Evolutionary conservation across 1,140 invertebrate genomes (phyloP), one percentile per base, ranked within the genome.

Genomic region (Meloidogyne hapla): DNA sequence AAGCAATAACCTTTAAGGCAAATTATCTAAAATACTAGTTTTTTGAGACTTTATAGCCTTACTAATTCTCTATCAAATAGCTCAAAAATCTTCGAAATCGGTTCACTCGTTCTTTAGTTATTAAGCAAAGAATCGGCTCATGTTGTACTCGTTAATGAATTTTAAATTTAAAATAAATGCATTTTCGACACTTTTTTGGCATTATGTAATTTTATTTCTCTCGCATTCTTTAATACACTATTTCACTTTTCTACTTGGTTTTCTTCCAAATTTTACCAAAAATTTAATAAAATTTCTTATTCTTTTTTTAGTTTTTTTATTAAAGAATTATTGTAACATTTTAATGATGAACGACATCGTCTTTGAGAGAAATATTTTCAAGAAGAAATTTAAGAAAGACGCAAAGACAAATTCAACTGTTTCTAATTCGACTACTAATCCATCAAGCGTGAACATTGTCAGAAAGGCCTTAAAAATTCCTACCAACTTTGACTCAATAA

Each of bases 401-500:
- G 5, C 45, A 18, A 48, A 18, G 45, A 18, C 45, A 1, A 48
- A 48, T 18, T 18, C 45, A 48, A 18, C 45, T 18, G 15, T 48
- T 48, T 18, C 13, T 18, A 42, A 42, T 42, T 42, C 40, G 2
- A 42, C 40, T 10, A 42, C 9, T 42, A 56, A 4, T n/a, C n/a
- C 48, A 56, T 56, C 48, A 56, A 56, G 18, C 63, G 38, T 26
- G 9, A 65, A 42, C n/a, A 23, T 73, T 26, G 56, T 61, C 12
- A 42, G 56, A 4, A 73, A 73, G 21, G 48, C 71, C 9, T 23
- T 73, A 4, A 56, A 73, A 61, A 40, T 61, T n/a, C 56, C 61
- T n/a, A 38, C 71, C 15, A 67, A 67, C n/a, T 73, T 63, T 64
- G 71, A 73, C n/a, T 61, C 71, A 5, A 61, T 38, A 18, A 45